Evolutionary conservation across 2,888 invertebrate genomes (phyloP), one percentile per base, ranked within the genome.

Genomic region (Hesperia comma): DNA sequence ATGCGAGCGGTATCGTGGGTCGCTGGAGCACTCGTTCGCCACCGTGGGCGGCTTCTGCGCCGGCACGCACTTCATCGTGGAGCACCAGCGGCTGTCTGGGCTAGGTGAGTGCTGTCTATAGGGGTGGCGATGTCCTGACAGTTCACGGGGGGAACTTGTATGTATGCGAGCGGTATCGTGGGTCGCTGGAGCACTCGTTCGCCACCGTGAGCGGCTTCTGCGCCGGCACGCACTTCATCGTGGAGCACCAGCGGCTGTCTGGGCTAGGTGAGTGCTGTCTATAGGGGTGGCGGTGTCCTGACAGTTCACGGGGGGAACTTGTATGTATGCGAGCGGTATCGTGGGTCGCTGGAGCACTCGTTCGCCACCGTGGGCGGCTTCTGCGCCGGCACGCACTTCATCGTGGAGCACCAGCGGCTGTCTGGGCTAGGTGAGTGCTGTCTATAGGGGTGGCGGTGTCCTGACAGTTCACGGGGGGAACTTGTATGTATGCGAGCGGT

Each of bases 41-140:
- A 95, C 97, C 0, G 95, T 97, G 70, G 99, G 99, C 0, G 99
- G 99, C 0, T 99, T 99, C 88, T 98, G 98, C 79, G 97, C 97
- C 33, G 99, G 99, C 0, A 95, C 98, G 0, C 95, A 97, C 69
- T 98, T 96, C 80, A 96, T 99, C 56, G 96, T 99, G 0, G 99
- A 99, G 78, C 99, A 99, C 85, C 99, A 99, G 84, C 93, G 97
- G n/a, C 92, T 98, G 0, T 96, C 97, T 12, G 98, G 98, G 6
- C 88, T 97, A 57, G 97, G 97, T 92, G 80, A 74, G 84, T 1
- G n/a, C n/a, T n/a, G n/a, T n/a, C n/a, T n/a, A n/a, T n/a, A n/a
- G n/a, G n/a, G n/a, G n/a, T n/a, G n/a, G n/a, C n/a, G n/a, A n/a
- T n/a, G n/a, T n/a, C n/a, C n/a, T n/a, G n/a, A n/a, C n/a, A n/a